Evolutionary conservation across 2,888 invertebrate genomes (phyloP).

Genomic region (Amblyteles armatorius): DNA sequence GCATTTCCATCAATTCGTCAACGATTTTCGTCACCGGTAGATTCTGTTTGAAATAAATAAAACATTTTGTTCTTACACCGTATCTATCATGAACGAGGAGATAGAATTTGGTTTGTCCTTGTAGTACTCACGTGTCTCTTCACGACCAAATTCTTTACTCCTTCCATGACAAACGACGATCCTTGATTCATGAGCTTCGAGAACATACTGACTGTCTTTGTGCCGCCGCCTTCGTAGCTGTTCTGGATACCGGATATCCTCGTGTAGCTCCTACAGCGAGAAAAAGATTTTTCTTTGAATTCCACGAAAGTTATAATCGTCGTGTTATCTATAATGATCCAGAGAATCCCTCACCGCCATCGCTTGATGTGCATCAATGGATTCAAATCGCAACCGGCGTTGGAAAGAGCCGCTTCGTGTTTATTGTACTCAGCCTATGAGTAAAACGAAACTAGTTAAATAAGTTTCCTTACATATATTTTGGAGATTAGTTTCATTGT

Average conservation of each 20-base stretch:
- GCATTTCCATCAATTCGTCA: constrained; percentile 94
- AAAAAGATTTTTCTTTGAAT: neutral
- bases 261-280: constrained; percentile 88
- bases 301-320: neutral
- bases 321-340: constrained; percentile 1
- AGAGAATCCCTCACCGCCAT: constrained; percentile 89
- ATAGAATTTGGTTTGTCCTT: neutral
- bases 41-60: constrained; percentile 87
- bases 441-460: neutral
- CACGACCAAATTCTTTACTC: constrained; percentile 99
- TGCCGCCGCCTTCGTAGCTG: constrained; percentile 96
- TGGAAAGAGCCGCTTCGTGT: constrained; percentile 91
- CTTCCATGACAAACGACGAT: constrained; percentile 99
- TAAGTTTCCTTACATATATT: neutral
- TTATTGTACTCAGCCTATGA: constrained; percentile 91
- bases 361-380: constrained; percentile 95
- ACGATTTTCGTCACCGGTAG: constrained; percentile 97
- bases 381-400: constrained; percentile 94
- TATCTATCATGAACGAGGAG: neutral
- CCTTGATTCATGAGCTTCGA: constrained; percentile 98
- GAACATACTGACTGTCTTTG: constrained; percentile 99
- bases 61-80: constrained; percentile 10
- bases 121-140: constrained; percentile 94
- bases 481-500: neutral
- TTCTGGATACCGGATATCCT: constrained; percentile 91